Evolutionary conservation across 2,797 vertebrate species (phyloP).

Genomic region (Erithacus rubecula): DNA sequence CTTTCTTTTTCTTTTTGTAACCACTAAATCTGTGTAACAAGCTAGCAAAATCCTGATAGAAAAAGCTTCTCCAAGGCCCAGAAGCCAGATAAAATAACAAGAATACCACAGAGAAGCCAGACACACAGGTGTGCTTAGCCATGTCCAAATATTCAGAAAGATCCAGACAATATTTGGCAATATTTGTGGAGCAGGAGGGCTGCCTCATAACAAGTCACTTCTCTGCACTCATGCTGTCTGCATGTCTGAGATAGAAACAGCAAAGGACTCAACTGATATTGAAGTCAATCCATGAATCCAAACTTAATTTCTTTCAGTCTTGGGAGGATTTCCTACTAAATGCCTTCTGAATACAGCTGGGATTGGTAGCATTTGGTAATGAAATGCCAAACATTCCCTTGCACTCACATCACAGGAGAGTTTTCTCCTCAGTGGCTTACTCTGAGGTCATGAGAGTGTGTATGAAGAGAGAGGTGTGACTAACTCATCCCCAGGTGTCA

Average conservation of each 20-base stretch:
- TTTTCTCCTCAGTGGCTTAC: not conserved
- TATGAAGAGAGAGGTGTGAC: not conserved
- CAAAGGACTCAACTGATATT: not conserved
- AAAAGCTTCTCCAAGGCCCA: not conserved
- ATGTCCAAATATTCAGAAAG: not conserved
- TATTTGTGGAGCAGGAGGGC: not conserved
- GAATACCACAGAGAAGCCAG: fast-evolving
- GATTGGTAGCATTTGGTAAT: not conserved
- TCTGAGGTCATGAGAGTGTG: not conserved
- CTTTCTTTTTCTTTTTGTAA: not conserved
- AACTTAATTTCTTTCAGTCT: not conserved
- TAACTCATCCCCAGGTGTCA: not conserved
- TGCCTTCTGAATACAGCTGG: not conserved
- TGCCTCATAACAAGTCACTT: not conserved
- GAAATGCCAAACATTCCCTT: not conserved
- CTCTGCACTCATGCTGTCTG: not conserved
- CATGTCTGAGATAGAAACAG: not conserved
- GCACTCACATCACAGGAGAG: not conserved
- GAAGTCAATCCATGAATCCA: not conserved
- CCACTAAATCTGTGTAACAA: not conserved
- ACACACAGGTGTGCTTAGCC: no score
- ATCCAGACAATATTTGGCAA: not conserved
- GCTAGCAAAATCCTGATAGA: not conserved
- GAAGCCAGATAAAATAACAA: not conserved
- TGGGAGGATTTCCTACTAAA: not conserved